These are phyloP conservation scores for Prionchulus punctatus DNA, from an alignment of 2,888 invertebrate species.

Conservation along the genomic window DNA sequence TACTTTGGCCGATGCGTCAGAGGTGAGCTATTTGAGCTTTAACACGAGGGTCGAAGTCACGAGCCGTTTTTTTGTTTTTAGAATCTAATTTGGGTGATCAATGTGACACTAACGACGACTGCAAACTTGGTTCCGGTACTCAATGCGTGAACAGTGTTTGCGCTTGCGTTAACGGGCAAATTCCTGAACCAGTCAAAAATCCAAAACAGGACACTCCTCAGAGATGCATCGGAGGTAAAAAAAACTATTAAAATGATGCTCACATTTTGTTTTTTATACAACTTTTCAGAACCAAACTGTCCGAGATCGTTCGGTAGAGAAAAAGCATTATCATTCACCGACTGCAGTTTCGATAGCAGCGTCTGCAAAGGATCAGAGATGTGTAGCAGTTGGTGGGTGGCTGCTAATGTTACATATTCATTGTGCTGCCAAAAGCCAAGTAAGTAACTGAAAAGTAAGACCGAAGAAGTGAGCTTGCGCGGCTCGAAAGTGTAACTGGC, in stretches of 20 bases:
- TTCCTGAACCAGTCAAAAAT: constrained; percentile 11
- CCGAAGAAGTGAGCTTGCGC: too few species aligned
- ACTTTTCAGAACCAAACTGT: constrained; percentile 12
- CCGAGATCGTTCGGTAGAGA: constrained; percentile 12
- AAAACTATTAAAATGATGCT: too few species aligned
- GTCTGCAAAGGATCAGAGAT: constrained; percentile 11
- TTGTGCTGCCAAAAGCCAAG: constrained; percentile 15
- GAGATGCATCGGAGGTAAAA: constrained; percentile 7
- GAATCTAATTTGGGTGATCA: constrained; percentile 13
- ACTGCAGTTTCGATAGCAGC: constrained; percentile 8
- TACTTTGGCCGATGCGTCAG: constrained; percentile 8
- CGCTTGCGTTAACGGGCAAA: constrained; percentile 12
- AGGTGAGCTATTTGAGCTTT: constrained; percentile 2
- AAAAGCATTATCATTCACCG: constrained; percentile 7
- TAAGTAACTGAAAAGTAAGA: too few species aligned
- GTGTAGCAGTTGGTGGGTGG: constrained; percentile 15
- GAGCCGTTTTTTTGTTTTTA: not conserved
- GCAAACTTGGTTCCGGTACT: constrained; percentile 13
- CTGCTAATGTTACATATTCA: constrained; percentile 11
- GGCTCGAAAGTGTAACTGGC: too few species aligned
- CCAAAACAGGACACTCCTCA: not conserved
- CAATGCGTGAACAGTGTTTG: constrained; percentile 11
- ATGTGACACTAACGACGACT: constrained; percentile 12
- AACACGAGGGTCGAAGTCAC: not conserved
- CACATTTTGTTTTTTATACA: too few species aligned